Base-by-base conservation (phyloP, 2,113 vertebrate species). In the Dicerorhinus sumatrensis region DNA sequence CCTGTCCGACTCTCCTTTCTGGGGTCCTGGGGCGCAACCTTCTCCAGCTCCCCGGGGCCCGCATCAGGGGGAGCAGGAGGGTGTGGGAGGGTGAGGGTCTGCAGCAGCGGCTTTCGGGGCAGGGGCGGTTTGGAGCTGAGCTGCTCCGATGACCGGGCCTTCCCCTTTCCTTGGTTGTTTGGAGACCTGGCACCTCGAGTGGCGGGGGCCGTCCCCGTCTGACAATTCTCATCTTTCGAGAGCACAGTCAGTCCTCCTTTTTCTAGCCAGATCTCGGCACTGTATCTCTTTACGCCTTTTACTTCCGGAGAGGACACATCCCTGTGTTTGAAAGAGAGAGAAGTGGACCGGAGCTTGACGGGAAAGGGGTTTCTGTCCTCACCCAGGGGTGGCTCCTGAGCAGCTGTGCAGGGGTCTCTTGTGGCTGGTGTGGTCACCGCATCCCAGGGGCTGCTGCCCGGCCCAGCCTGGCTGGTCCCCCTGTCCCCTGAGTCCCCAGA, bases 321-420 rank as follows among this genome's bases (percentile, higher is more conserved):
- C 80, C 97, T 98, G 9, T 98, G 98, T 98, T 97, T 99, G 82
- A 99, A 88, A 4, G 99, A 99, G 65, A 99, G 98, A 8, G 99
- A 99, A 1, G 99, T 99, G 94, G 99, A 99, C 87, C 99, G 99
- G 46, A 99, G 99, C 97, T 99, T 99, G 67, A 99, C 97, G 27
- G 99, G 99, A 97, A 99, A 99, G 39, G 99, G 98, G 54, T 83
- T 98, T 97, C 97, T 99, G 65, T 98, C 98, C 72, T 99, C 99
- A 14, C 96, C 94, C 36, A 95, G 89, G 79, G 89, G 54, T 39
- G 97, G 87, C 85, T 97, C 97, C 88, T 96, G 97, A 72, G 96
- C 63, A 20, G 87, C 65, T 5, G 70, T 82, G 4, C 33, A 83
- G 63, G 98, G 85, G 89, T 96, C 94, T 2, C 87, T 98, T 95